phyloP scores from a whole-genome alignment of 2,797 vertebrate genomes.

The Phyllotis vaccarum region DNA sequence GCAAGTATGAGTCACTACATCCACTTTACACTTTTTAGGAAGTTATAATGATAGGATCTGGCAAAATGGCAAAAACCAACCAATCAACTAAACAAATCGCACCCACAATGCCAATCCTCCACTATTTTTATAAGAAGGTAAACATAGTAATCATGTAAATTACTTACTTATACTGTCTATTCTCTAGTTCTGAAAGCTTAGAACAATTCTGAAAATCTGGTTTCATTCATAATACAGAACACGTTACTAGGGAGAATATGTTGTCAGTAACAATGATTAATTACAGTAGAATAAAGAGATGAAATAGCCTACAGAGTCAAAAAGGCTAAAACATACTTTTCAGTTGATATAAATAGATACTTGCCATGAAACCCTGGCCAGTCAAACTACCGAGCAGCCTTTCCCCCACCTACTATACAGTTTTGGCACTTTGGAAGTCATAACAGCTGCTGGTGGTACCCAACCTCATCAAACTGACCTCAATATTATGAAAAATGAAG shows the following conservation, averaged over 20 bases:
- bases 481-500: slow-evolving; percentile 49
- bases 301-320: slow-evolving; percentile 43
- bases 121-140: neutral
- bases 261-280: slow-evolving; percentile 33
- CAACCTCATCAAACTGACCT: neutral
- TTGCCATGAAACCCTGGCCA: slow-evolving; percentile 38
- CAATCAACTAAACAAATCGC: neutral
- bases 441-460: neutral
- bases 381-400: neutral
- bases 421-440: neutral
- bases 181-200: slow-evolving; percentile 44
- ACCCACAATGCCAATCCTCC: neutral
- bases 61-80: neutral
- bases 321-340: slow-evolving; percentile 45
- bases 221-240: slow-evolving; percentile 25
- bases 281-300: slow-evolving; percentile 36
- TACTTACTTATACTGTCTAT: slow-evolving; percentile 5
- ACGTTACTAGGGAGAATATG: neutral
- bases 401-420: accelerated
- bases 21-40: neutral
- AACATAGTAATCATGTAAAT: slow-evolving; percentile 30
- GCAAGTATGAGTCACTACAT: neutral
- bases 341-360: slow-evolving; percentile 12
- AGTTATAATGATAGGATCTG: neutral
- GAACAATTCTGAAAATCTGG: slow-evolving; percentile 56